Conservation (phyloP, 2,113 vertebrate genomes). For the Engystomops pustulosus region DNA sequence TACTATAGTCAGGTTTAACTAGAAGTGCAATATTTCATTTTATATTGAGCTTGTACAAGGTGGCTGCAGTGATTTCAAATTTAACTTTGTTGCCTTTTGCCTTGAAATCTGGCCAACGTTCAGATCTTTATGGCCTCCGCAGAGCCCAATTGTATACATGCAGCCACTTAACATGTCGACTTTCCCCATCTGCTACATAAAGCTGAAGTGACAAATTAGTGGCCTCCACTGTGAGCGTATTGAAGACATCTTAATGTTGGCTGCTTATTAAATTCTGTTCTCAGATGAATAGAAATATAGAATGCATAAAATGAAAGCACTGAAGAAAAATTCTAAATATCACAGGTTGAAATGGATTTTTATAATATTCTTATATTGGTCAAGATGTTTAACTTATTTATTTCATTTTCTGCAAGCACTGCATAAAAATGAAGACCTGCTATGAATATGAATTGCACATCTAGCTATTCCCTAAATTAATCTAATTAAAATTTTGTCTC, state of each 20-base stretch:
- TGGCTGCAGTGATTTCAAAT: not conserved
- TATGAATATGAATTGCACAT: too few species aligned
- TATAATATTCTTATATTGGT: not conserved
- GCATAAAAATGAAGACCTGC: too few species aligned
- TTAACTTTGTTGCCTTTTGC: not conserved
- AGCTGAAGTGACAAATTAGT: slow-evolving; percentile 57
- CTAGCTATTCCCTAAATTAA: too few species aligned
- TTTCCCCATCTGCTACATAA: slow-evolving; percentile 63
- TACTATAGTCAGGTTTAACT: too few species aligned
- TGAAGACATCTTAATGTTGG: slow-evolving; percentile 4
- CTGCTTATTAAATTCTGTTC: slow-evolving; percentile 27
- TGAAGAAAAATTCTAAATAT: not conserved
- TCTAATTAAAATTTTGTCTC: too few species aligned
- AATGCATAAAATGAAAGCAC: slow-evolving; percentile 16
- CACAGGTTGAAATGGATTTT: not conserved
- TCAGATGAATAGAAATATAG: not conserved
- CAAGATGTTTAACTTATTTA: not conserved
- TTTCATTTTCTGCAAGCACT: not conserved
- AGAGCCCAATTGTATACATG: slow-evolving; percentile 60
- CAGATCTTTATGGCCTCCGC: slow-evolving; percentile 60
- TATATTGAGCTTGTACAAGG: not conserved
- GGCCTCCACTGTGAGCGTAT: slow-evolving; percentile 13
- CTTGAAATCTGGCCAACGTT: slow-evolving; percentile 44
- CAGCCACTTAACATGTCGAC: slow-evolving; percentile 63
- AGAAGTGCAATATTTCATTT: not conserved